A percentile compares a stretch with the other conserved stretches of the same genome.
Evolutionary conservation across 2,888 invertebrate genomes (phyloP).

Genomic region (Mimas tiliae): DNA sequence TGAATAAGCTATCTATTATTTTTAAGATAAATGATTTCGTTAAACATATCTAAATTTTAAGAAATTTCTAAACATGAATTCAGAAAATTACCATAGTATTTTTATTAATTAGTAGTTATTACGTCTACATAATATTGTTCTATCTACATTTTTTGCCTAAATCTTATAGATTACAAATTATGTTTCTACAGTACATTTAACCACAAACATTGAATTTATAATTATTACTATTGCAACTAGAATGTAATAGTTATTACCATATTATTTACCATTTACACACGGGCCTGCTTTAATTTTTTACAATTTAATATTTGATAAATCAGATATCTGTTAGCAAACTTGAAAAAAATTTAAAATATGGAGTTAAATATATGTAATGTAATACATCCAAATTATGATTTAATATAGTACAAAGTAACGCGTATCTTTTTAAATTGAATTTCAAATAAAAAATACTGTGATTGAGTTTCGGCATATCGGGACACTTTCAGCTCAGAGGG

Average conservation of each 20-base stretch:
- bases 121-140: slow-evolving; percentile 37
- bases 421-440: no score
- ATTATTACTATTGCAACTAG: background rate
- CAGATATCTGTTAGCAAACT: no score
- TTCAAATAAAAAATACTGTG: no score
- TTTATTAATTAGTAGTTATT: background rate
- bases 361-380: no score
- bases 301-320: background rate
- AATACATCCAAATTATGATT: no score
- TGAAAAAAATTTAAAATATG: no score
- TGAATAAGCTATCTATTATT: slow-evolving; percentile 12
- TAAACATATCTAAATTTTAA: slow-evolving; percentile 3
- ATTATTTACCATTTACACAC: background rate
- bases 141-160: slow-evolving; percentile 50
- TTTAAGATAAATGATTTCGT: slow-evolving; percentile 7
- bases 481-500: no score
- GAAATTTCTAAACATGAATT: slow-evolving; percentile 3
- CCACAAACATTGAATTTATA: background rate
- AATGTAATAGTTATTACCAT: background rate
- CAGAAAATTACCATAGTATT: background rate
- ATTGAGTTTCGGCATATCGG: background rate
- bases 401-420: no score
- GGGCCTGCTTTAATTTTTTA: background rate
- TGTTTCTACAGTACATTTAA: background rate
- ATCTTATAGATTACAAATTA: slow-evolving; percentile 39